Base-by-base conservation (phyloP, 1,140 invertebrate species). In the Palaemon carinicauda region DNA sequence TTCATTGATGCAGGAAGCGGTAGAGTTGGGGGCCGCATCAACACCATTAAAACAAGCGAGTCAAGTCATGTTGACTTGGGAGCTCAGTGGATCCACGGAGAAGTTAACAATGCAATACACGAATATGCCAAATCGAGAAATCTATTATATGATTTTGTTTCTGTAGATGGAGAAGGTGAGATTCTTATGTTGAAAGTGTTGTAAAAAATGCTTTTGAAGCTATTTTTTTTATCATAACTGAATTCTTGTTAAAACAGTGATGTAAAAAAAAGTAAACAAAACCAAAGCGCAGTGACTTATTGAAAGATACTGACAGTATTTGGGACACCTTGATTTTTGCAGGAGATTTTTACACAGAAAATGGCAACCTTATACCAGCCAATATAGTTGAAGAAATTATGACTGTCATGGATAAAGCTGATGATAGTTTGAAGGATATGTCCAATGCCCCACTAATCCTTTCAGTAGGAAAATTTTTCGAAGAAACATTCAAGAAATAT, bases 61-160 rank as follows among this genome's bases (percentile, higher is more conserved):
- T 93, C 94, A 7, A 92, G 92, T 87, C 91, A 93, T 27, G 91
- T 97, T 10, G 97, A 98, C 91, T 87, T 97, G 19, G 96, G 97
- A 7, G 96, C 95, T 27, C 95, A 97, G 90, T 96, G 95, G 94
- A 91, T 96, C 89, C 96, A 97, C 90, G 96, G 96, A 19, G 94
- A 96, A 90, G 91, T 94, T 86, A 93, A 87, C 21, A 92, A 97
- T 91, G 90, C 93, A 15, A 94, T 96, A 0, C 96, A 93, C 90
- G 91, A 95, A 79, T 89, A 94, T 52, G 94, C 94, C 0, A 93
- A 91, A 65, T 74, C 92, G 83, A 81, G 92, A 77, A 88, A 91
- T 51, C 90, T 94, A 7, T 51, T 94, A 2, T 74, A 86, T 29
- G 31, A 79, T 21, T 33, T 60, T 24, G 4, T 82, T 24, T 89